Conservation (phyloP, 2,797 vertebrate genomes). For the Moxostoma hubbsi region DNA sequence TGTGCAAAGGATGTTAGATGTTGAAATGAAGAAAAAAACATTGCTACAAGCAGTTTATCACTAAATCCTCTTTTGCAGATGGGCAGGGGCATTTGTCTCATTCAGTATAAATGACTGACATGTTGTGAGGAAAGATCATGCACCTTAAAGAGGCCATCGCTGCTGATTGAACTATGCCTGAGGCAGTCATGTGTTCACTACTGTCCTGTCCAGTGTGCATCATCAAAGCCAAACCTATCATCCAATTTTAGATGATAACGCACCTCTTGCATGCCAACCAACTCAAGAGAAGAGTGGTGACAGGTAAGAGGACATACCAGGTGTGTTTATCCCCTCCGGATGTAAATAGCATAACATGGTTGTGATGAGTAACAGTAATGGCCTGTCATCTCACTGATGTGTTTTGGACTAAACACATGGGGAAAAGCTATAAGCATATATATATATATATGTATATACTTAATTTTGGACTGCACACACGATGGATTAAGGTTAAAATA, state of each 20-base stretch:
- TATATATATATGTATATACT: no score
- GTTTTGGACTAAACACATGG: slow-evolving; percentile 1
- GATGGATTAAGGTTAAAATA: no score
- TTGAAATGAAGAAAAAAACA: neutral
- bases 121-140: slow-evolving; percentile 14
- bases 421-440: neutral
- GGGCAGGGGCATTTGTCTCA: slow-evolving; percentile 26
- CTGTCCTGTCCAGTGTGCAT: slow-evolving; percentile 9
- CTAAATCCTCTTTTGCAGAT: slow-evolving; percentile 43
- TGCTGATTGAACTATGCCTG: slow-evolving; percentile 38
- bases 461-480: neutral
- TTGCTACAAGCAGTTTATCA: slow-evolving; percentile 15
- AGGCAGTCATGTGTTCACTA: slow-evolving; percentile 18
- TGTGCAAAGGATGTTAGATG: neutral
- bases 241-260: slow-evolving; percentile 21
- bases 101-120: slow-evolving; percentile 29
- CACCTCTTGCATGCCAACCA: slow-evolving; percentile 30
- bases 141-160: slow-evolving; percentile 30
- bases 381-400: neutral
- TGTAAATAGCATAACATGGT: slow-evolving; percentile 5
- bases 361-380: slow-evolving; percentile 9
- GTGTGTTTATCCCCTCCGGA: slow-evolving; percentile 45
- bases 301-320: slow-evolving; percentile 42
- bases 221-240: slow-evolving; percentile 34
- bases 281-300: slow-evolving; percentile 32